Evolutionary conservation across 2,113 vertebrate genomes (phyloP), one percentile per base, ranked within the genome.

Genomic region (Megalops atlanticus): DNA sequence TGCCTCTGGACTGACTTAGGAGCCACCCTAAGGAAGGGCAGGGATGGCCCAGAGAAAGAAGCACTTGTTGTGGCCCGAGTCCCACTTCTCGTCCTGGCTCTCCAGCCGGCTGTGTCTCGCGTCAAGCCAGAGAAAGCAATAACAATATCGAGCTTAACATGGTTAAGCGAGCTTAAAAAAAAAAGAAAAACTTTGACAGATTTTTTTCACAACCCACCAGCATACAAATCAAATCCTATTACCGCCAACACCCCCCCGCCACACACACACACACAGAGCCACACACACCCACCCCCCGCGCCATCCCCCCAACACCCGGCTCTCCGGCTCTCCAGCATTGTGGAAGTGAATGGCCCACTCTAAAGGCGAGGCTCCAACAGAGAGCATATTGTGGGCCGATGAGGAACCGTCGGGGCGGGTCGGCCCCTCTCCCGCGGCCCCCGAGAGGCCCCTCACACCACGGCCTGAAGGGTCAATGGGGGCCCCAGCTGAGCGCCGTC

Each of bases 161-260:
- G 2, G 40, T n/a, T n/a, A n/a, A n/a, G n/a, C n/a, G n/a, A n/a
- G n/a, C n/a, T n/a, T n/a, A 71, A 39, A 69, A 58, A 78, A 40
- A 39, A 78, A 78, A n/a, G n/a, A 45, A 80, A 72, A 83, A 49
- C 76, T 79, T 54, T 76, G 58, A 84, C 80, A 82, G 64, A 77
- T 87, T 78, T 84, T 86, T 88, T 85, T 78, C 86, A 84, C 88
- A 87, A 88, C 87, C 89, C 90, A 92, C 88, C 92, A 86, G 88
- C 90, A 91, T 86, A 93, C 86, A 93, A 93, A 93, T 92, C 90
- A 91, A 95, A 95, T 94, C 94, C 91, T 88, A 93, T 94, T 92
- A 91, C 91, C 90, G 88, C 58, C 58, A n/a, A n/a, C n/a, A n/a
- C 58, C 52, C 21, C 0, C 3, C 24, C 15, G 5, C 52, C 52